Evolutionary conservation across 2,113 vertebrate genomes (phyloP).

Genomic region (Hoplias malabaricus): DNA sequence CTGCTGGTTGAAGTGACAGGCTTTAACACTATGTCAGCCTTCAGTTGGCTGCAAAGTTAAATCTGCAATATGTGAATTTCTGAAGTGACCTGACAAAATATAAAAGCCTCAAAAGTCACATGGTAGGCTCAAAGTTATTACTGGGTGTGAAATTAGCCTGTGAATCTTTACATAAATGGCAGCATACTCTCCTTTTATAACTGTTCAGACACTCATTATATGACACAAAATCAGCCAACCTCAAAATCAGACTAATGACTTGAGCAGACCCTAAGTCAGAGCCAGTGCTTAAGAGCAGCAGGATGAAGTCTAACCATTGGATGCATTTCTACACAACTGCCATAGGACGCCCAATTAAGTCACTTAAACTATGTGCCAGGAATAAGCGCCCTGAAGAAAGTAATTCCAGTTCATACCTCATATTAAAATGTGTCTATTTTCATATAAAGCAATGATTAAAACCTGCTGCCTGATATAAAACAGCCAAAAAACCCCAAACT

Average conservation of each 20-base stretch:
- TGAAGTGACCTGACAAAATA: background rate
- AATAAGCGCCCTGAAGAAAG: background rate
- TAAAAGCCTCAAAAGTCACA: background rate
- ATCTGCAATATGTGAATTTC: background rate
- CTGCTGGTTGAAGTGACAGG: background rate
- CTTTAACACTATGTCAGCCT: background rate
- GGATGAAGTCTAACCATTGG: background rate
- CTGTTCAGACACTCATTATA: background rate
- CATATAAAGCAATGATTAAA: background rate
- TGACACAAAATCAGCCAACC: background rate
- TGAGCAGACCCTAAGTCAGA: background rate
- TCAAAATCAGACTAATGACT: background rate
- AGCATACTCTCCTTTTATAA: background rate
- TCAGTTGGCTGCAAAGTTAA: background rate
- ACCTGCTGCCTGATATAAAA: constrained; percentile 24
- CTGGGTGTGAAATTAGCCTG: background rate
- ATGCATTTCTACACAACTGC: background rate
- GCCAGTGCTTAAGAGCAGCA: background rate
- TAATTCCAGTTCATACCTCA: background rate
- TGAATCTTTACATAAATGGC: background rate
- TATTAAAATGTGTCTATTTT: background rate
- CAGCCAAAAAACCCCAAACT: background rate
- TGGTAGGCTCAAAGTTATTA: background rate
- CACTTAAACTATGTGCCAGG: background rate
- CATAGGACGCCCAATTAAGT: background rate